These are phyloP conservation scores for Australoheros scitulus DNA, from an alignment of 2,113 vertebrate species.

Conservation along the genomic window DNA sequence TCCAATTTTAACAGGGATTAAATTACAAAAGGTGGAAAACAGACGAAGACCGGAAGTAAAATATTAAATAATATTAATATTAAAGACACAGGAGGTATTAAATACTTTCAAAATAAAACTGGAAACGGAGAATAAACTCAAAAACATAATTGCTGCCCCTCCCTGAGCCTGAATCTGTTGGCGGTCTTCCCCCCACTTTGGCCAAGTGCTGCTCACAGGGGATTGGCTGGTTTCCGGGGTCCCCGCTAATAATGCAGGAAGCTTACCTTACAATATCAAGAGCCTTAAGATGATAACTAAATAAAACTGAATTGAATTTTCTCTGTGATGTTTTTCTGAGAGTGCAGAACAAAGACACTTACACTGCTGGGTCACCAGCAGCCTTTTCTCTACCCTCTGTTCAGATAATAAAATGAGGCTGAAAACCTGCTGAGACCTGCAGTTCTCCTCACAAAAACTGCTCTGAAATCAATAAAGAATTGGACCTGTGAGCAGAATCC, in stretches of 20 bases:
- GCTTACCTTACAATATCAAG: too few relatives aligned
- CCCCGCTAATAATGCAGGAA: too few relatives aligned
- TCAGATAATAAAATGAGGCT: neutral
- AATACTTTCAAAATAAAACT: too few relatives aligned
- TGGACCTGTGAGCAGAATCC: neutral
- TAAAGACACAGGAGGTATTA: too few relatives aligned
- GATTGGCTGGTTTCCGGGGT: neutral
- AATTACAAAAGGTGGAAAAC: too few relatives aligned
- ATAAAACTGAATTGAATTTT: neutral
- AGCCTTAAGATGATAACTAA: neutral
- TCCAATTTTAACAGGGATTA: too few relatives aligned
- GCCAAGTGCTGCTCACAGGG: neutral
- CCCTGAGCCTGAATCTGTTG: too few relatives aligned
- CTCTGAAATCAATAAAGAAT: neutral
- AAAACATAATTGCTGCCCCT: too few relatives aligned
- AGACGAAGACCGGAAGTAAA: too few relatives aligned
- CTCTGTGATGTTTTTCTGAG: neutral
- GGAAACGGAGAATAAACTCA: too few relatives aligned
- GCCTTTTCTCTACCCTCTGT: neutral
- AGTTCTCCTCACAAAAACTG: neutral
- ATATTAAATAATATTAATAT: too few relatives aligned
- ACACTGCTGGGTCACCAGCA: neutral
- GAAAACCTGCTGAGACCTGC: neutral
- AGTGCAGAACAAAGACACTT: neutral
- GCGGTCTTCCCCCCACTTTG: too few relatives aligned